Base-by-base conservation (phyloP, 2,797 vertebrate species). In the Poecilia velifera region DNA sequence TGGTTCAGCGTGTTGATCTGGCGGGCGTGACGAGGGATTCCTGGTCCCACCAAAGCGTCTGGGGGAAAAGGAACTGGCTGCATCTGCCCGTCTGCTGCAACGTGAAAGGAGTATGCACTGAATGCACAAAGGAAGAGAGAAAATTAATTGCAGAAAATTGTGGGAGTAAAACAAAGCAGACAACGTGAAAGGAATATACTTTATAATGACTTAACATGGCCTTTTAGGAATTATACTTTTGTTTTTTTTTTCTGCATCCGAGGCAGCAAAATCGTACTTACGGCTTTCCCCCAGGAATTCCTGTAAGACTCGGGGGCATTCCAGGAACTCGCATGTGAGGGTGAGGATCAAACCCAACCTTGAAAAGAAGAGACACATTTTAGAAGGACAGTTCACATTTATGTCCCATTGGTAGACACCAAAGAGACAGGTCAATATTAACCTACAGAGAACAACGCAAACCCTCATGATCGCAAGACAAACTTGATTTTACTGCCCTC, bases 301-400 rank as follows among this genome's bases (percentile, higher is more conserved):
- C 97, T 0, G 98, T 95, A 57, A 99, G 96, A 90, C 96, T 97
- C 1, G 97, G 96, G 78, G 98, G 97, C 88, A 99, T 96, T 74
- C 97, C 98, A 0, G 97, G 96, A 39, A 97, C 96, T 91, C 98
- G 90, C 97, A 99, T 98, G 88, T 97, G 96, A 6, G 97, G 95
- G 80, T 99, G 98, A 2, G 98, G 97, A 93, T 99, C 98, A 74
- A 99, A 99, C n/a, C 98, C 97, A 36, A 98, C 98, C 98, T 99
- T 94, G 90, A 28, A 46, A 76, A 45, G 57, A 81, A 55, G 92
- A 73, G 46, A 88, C 47, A 78, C 49, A 82, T 85, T 78, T 84
- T 74, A 81, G 87, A 83, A 90, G 77, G 72, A 66, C 86, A 89
- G 59, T 45, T 79, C 79, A 87, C 89, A 91, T 85, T 88, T 45